Conservation (phyloP, 1,140 invertebrate genomes). For the Globodera rostochiensis region DNA sequence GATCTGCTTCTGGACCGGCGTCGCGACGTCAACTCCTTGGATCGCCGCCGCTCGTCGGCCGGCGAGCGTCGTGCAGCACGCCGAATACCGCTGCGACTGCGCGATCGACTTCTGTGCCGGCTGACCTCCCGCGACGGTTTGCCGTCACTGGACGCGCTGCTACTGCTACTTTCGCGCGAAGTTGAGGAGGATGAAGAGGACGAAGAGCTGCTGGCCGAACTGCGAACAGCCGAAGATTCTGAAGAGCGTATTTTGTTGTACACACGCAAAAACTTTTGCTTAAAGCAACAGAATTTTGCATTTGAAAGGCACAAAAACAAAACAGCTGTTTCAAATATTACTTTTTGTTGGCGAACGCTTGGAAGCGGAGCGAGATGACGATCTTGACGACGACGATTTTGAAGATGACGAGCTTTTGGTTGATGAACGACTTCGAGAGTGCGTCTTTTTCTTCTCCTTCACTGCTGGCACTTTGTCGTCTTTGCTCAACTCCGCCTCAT, state of each 20-base stretch:
- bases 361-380: neutral
- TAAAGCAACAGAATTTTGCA: too few relatives aligned
- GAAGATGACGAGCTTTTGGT: conserved; percentile 2
- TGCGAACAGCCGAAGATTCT: neutral
- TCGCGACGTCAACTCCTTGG: neutral
- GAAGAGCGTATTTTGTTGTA: neutral
- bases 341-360: too few relatives aligned
- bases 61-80: too few relatives aligned
- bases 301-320: too few relatives aligned
- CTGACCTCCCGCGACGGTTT: neutral
- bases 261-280: neutral
- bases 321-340: too few relatives aligned
- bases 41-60: too few relatives aligned
- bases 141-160: neutral
- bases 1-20: conserved; percentile 16
- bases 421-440: neutral
- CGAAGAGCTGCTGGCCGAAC: conserved; percentile 9
- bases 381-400: conserved; percentile 2
- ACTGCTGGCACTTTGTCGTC: conserved; percentile 8
- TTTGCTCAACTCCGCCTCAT: neutral
- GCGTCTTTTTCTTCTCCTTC: conserved; percentile 15
- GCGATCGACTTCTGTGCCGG: neutral
- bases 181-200: conserved; percentile 3
- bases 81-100: too few relatives aligned
- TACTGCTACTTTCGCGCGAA: neutral